A percentile compares a stretch with the other conserved stretches of the same genome.
These are phyloP conservation scores for Phataginus tricuspis DNA, from an alignment of 2,797 vertebrate species.

Conservation along the genomic window DNA sequence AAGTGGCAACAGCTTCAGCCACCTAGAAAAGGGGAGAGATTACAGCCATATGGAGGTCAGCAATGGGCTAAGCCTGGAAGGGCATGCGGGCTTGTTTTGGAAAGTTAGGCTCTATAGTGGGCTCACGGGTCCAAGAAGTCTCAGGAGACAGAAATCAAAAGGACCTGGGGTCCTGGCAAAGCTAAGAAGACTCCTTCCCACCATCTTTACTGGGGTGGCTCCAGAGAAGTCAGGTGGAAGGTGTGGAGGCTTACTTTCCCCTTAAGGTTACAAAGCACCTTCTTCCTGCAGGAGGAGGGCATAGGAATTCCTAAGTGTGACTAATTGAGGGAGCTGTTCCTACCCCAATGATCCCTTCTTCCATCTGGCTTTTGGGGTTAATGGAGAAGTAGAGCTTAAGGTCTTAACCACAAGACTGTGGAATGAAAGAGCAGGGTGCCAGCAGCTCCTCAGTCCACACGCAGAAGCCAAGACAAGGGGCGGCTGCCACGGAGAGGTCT, in stretches of 20 bases:
- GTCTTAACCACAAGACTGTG: not conserved
- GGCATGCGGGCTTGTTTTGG: not conserved
- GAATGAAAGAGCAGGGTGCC: not conserved
- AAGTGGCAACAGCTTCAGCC: constrained; percentile 96
- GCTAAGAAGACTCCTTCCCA: not conserved
- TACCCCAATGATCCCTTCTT: not conserved
- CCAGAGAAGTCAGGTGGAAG: constrained; percentile 12
- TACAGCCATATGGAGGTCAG: not conserved
- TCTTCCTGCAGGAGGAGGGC: not conserved
- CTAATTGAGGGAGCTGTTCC: constrained; percentile 4
- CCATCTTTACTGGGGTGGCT: not conserved
- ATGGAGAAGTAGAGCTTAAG: not conserved
- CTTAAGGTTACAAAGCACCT: not conserved
- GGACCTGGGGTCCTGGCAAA: not conserved
- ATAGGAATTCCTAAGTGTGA: not conserved
- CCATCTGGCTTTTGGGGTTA: not conserved
- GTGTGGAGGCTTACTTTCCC: not conserved
- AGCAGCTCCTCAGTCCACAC: not conserved
- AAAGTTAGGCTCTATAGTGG: not conserved
- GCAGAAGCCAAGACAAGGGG: not conserved
- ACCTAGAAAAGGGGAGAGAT: constrained; percentile 87
- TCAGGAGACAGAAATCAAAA: not conserved
- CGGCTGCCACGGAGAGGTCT: not conserved
- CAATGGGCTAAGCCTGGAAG: not conserved
- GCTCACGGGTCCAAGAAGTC: not conserved